These are phyloP conservation scores for Porphyrio hochstetteri DNA, from an alignment of 2,113 vertebrate species.

Conservation along the genomic window DNA sequence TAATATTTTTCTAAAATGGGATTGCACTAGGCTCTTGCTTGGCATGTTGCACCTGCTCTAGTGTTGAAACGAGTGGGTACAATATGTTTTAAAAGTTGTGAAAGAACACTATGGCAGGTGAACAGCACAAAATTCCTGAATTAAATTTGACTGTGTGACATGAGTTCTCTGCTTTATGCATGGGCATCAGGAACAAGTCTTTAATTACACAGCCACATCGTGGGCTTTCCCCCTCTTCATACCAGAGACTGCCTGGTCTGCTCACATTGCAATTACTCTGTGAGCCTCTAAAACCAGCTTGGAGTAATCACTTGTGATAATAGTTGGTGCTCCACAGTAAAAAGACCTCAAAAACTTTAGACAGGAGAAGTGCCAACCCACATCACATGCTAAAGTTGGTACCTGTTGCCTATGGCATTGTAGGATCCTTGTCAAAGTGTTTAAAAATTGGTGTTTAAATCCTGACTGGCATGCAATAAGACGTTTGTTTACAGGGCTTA, in stretches of 20 bases:
- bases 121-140: slow-evolving; percentile 8
- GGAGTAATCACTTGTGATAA: neutral
- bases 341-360: neutral
- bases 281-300: neutral
- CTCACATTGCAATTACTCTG: neutral
- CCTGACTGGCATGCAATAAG: neutral
- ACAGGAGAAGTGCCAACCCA: neutral
- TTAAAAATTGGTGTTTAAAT: neutral
- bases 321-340: neutral
- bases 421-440: neutral
- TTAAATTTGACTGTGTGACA: neutral
- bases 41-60: neutral
- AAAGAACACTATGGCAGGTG: slow-evolving; percentile 13
- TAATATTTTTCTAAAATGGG: neutral
- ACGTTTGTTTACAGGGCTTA: neutral
- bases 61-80: slow-evolving; percentile 45
- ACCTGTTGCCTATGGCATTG: neutral
- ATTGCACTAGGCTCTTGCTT: slow-evolving; percentile 8
- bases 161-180: neutral
- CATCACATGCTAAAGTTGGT: neutral
- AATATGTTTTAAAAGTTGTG: neutral
- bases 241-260: neutral
- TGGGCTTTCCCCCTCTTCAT: neutral
- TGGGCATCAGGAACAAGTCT: neutral
- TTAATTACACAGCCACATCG: neutral